Conservation (phyloP, 1,140 invertebrate species). For the Drosophila kikkawai region DNA sequence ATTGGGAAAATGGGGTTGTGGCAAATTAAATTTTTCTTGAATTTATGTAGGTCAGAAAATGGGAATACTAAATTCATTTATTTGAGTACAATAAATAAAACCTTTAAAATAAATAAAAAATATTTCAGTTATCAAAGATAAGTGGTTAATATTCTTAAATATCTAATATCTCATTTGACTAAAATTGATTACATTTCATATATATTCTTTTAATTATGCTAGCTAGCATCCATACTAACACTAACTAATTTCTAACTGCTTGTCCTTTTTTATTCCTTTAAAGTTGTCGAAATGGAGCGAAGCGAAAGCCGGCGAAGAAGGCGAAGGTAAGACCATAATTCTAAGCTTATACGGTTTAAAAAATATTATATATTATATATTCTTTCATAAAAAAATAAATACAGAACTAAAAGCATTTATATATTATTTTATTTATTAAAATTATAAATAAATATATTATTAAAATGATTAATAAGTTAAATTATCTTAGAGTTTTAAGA, state of each 20-base stretch:
- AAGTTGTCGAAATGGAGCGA: constrained; percentile 85
- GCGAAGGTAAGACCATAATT: constrained; percentile 71
- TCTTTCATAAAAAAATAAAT: too few species aligned
- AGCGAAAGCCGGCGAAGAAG: constrained; percentile 79
- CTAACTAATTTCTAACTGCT: constrained; percentile 25
- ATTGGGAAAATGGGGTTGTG: neutral
- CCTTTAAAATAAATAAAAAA: neutral
- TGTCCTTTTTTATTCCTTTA: constrained; percentile 28
- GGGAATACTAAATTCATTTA: neutral
- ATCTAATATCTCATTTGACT: neutral
- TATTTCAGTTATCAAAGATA: neutral
- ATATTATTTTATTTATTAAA: too few species aligned
- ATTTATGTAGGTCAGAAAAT: neutral
- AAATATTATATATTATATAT: neutral
- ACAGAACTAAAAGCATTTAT: too few species aligned
- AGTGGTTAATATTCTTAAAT: neutral
- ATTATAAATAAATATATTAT: too few species aligned
- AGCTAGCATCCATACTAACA: constrained; percentile 6
- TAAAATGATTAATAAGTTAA: neutral
- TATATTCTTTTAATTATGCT: neutral
- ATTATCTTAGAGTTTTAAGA: neutral
- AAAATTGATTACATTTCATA: neutral
- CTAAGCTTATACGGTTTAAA: neutral
- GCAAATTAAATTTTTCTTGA: neutral
- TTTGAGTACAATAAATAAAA: neutral